These are phyloP conservation scores for Oostethus manadensis DNA, from an alignment of 2,113 vertebrate species.

Conservation along the genomic window DNA sequence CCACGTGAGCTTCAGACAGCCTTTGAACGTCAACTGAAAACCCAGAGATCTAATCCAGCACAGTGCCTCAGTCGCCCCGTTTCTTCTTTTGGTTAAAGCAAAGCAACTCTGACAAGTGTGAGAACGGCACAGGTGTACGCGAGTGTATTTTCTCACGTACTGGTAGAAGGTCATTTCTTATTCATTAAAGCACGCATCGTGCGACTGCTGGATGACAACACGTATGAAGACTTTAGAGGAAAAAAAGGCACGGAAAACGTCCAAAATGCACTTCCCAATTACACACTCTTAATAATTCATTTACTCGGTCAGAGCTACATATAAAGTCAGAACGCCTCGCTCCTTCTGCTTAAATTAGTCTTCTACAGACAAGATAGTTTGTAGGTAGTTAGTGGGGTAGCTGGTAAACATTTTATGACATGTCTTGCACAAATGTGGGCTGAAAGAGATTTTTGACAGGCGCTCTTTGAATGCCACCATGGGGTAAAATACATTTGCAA, in stretches of 20 bases:
- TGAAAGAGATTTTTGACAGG: slow-evolving; percentile 31
- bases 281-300: slow-evolving; percentile 47
- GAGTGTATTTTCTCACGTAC: slow-evolving; percentile 5
- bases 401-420: slow-evolving; percentile 36
- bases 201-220: slow-evolving; percentile 27
- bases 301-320: slow-evolving; percentile 26
- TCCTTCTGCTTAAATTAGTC: background rate
- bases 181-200: slow-evolving; percentile 26
- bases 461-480: slow-evolving; percentile 15
- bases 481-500: too few relatives aligned
- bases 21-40: slow-evolving; percentile 54
- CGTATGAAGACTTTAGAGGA: slow-evolving; percentile 17
- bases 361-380: background rate
- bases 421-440: slow-evolving; percentile 1
- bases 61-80: background rate
- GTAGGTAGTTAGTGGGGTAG: slow-evolving; percentile 31
- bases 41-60: slow-evolving; percentile 17
- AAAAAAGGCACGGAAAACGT: slow-evolving; percentile 14
- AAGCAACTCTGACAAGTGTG: slow-evolving; percentile 25
- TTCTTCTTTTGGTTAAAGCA: slow-evolving; percentile 16
- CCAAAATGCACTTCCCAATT: slow-evolving; percentile 40
- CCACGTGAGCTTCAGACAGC: slow-evolving; percentile 35
- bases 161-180: slow-evolving; percentile 32
- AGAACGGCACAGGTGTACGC: slow-evolving; percentile 11
- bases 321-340: slow-evolving; percentile 17